A percentile compares a stretch with the other conserved stretches of the same genome.
phyloP scores from a whole-genome alignment of 2,888 invertebrate species.

The Melanargia galathea region DNA sequence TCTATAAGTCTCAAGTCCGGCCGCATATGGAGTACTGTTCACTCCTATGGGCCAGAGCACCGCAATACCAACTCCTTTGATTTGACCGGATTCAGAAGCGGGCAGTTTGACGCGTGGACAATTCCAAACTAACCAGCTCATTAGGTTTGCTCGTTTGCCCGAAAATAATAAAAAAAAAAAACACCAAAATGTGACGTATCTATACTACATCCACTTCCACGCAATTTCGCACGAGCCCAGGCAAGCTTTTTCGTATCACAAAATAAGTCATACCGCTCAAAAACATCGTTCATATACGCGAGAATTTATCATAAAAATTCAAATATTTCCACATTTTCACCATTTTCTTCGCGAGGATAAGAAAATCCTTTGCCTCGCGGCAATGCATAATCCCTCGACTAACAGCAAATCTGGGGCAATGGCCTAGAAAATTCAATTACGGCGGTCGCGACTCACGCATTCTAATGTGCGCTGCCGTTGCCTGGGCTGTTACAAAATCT shows the following conservation, averaged over 20 bases:
- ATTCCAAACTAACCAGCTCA: too few relatives aligned
- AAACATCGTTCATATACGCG: conserved; percentile 16
- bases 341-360: conserved; percentile 29
- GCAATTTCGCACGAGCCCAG: background rate
- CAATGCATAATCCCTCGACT: conserved; percentile 54
- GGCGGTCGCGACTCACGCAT: conserved; percentile 72
- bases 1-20: too few relatives aligned
- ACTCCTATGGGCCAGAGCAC: too few relatives aligned
- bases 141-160: too few relatives aligned
- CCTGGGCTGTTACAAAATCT: conserved; percentile 69
- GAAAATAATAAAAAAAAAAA: too few relatives aligned
- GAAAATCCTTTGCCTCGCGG: conserved; percentile 43
- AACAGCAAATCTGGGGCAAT: conserved; percentile 63
- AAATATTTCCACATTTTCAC: conserved; percentile 24
- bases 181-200: background rate
- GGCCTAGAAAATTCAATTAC: conserved; percentile 81
- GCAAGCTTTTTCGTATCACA: conserved; percentile 6
- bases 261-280: conserved; percentile 10
- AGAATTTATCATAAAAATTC: conserved; percentile 20
- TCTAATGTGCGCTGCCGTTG: conserved; percentile 70
- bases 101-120: too few relatives aligned
- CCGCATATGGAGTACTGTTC: too few relatives aligned
- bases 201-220: too few relatives aligned
- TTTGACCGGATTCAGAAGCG: too few relatives aligned
- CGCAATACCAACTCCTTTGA: too few relatives aligned